Base-by-base conservation (phyloP, 2,113 vertebrate species). In the Pterophyllum scalare region DNA sequence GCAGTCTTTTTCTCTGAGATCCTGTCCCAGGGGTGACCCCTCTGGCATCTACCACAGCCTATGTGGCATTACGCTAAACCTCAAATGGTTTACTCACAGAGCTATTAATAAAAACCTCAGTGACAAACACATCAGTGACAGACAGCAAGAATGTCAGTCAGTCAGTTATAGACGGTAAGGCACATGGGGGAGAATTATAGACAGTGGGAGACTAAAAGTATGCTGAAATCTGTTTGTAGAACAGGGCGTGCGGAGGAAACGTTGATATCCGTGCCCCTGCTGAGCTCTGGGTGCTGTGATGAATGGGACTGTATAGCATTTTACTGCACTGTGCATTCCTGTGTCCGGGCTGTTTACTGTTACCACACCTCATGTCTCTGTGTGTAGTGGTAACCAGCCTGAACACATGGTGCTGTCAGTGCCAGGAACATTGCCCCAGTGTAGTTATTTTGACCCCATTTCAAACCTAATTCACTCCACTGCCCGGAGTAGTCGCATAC, bases 61-160 rank as follows among this genome's bases (percentile, higher is more conserved):
- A 35, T 78, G 62, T 43, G 84, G 87, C 90, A 78, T 92, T 86
- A 86, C 4, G 49, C 85, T 92, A 90, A 92, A 92, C 86, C 92
- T 85, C 81, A 93, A 94, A 94, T 91, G 88, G 83, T 94, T 94
- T 94, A 93, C 84, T 81, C 80, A 54, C 59, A 31, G 28, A 40
- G 88, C 87, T 94, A 94, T 93, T 94, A 94, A 94, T 95, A 93
- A 88, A 87, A 85, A 79, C 40, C 22, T 77, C 59, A 26, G 58
- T 84, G 85, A 89, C 81, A 79, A 24, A 77, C 81, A 77, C 81
- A 80, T 89, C 59, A 78, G 59, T 43, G 74, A 80, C 72, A 59
- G 70, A 65, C 77, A 57, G 77, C 43, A 60, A 46, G 82, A 81
- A 90, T 89, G 82, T 52, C 35, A 35, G 46, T 61, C 78, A 56